These are phyloP conservation scores for Cottoperca gobio DNA, from an alignment of 2,797 vertebrate genomes.

Conservation along the genomic window DNA sequence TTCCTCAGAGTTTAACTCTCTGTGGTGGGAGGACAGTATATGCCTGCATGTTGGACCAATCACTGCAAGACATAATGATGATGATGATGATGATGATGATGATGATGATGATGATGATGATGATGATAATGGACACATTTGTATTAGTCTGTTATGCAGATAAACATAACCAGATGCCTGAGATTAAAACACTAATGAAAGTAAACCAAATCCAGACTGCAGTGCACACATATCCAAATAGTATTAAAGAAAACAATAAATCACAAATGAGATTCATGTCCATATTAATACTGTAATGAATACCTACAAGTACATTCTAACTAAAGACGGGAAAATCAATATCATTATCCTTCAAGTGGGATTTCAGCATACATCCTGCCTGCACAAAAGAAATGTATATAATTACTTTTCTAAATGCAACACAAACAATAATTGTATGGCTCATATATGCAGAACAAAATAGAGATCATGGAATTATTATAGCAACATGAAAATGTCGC, in stretches of 20 bases:
- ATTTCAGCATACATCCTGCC: conserved; percentile 4
- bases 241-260: background rate
- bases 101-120: no score
- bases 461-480: background rate
- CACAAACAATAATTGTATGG: background rate
- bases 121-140: background rate
- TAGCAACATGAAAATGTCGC: background rate
- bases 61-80: conserved; percentile 13
- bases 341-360: conserved; percentile 22
- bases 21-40: background rate
- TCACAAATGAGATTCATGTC: background rate
- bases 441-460: background rate
- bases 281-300: background rate
- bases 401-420: conserved; percentile 7
- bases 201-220: conserved; percentile 1
- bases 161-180: conserved; percentile 11
- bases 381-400: background rate
- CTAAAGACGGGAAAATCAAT: no score
- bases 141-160: conserved; percentile 13
- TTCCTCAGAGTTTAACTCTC: conserved; percentile 7
- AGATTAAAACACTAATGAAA: conserved; percentile 28
- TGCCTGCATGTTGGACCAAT: background rate
- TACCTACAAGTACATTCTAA: background rate
- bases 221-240: background rate
- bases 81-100: conserved; percentile 3